Conservation (phyloP, 2,888 invertebrate species). For the Dicyrtoma fusca region DNA sequence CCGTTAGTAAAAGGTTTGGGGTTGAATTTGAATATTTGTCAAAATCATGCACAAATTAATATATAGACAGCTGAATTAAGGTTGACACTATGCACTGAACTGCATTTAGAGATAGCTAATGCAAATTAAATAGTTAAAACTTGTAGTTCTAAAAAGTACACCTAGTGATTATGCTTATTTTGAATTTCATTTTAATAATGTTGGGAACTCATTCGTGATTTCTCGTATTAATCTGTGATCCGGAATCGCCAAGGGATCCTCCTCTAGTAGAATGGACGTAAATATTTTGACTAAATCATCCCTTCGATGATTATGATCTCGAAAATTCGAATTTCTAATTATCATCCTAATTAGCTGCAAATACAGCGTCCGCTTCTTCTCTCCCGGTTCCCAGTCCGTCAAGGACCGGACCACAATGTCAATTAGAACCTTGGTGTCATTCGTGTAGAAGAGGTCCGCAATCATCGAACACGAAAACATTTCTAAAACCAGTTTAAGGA, state of each 20-base stretch:
- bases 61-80: no score
- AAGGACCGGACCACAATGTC: slow-evolving; percentile 90
- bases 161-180: no score
- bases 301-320: slow-evolving; percentile 76
- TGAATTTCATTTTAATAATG: slow-evolving; percentile 61
- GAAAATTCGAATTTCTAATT: slow-evolving; percentile 79
- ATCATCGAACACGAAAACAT: slow-evolving; percentile 78
- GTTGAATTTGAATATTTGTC: no score
- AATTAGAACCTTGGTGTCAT: slow-evolving; percentile 89
- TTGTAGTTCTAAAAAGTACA: no score
- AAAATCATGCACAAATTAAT: no score
- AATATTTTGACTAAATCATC: slow-evolving; percentile 83
- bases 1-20: no score
- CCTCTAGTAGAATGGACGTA: slow-evolving; percentile 83
- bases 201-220: slow-evolving; percentile 83
- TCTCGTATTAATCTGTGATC: slow-evolving; percentile 79
- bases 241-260: slow-evolving; percentile 71
- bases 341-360: slow-evolving; percentile 78
- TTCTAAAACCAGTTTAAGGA: slow-evolving; percentile 85
- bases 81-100: no score
- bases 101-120: no score
- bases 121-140: no score
- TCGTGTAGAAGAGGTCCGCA: slow-evolving; percentile 88
- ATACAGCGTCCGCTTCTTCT: slow-evolving; percentile 79
- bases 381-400: slow-evolving; percentile 85